Percentiles rank a stretch among this genome's conserved stretches.
These are phyloP conservation scores for Meteorus sp. DNA, from an alignment of 1,140 invertebrate species.

Conservation along the genomic window DNA sequence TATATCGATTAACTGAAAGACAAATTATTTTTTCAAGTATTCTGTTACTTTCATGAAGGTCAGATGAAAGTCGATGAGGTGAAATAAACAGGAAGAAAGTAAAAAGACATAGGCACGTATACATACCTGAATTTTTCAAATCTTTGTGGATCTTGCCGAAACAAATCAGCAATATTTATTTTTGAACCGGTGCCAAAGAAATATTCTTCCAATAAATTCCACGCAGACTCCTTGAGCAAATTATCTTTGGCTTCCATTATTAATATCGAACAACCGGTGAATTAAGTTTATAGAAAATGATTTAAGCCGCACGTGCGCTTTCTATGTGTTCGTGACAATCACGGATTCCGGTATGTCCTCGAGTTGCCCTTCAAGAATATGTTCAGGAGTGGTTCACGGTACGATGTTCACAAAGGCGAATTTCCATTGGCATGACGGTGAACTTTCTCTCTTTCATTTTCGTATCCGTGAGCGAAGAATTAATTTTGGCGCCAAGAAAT, in stretches of 20 bases:
- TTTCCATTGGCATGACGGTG: too few relatives aligned
- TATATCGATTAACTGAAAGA: background rate
- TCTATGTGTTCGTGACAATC: too few relatives aligned
- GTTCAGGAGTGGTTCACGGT: too few relatives aligned
- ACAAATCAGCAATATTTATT: constrained; percentile 77
- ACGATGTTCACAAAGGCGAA: too few relatives aligned
- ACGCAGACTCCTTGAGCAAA: constrained; percentile 70
- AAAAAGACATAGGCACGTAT: constrained; percentile 11
- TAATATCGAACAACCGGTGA: background rate
- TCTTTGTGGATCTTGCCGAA: constrained; percentile 73
- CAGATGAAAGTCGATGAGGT: constrained; percentile 46
- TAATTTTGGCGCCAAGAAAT: too few relatives aligned
- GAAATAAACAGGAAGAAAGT: constrained; percentile 29
- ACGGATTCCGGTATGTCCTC: background rate
- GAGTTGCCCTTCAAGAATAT: background rate
- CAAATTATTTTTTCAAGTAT: background rate
- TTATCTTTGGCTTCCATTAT: constrained; percentile 55
- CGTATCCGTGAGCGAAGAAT: too few relatives aligned
- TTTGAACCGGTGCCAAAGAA: constrained; percentile 68
- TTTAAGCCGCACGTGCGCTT: constrained; percentile 10
- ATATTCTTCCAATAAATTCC: constrained; percentile 72
- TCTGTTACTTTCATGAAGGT: background rate
- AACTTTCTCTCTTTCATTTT: too few relatives aligned
- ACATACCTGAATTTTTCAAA: constrained; percentile 81
- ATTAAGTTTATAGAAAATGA: background rate